phyloP scores from a whole-genome alignment of 1,140 invertebrate species.

The Lepidostoma basale region DNA sequence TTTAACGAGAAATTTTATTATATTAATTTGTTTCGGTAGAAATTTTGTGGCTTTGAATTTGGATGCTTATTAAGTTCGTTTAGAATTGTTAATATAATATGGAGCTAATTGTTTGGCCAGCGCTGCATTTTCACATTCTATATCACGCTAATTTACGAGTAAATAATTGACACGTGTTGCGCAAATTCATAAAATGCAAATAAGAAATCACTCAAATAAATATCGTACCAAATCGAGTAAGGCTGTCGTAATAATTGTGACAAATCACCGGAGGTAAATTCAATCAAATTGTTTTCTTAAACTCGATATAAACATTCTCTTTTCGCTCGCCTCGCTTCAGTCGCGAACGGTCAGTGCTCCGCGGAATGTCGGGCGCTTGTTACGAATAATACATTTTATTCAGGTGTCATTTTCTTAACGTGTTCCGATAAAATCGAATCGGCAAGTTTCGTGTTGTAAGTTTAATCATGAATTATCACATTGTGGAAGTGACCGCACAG shows the following conservation, averaged over 20 bases:
- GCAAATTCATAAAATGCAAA: constrained; percentile 15
- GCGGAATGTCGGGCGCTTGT: not conserved
- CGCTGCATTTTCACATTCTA: no score
- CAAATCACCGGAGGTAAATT: not conserved
- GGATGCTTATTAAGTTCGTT: no score
- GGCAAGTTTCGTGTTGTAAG: not conserved
- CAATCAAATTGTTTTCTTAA: constrained; percentile 2
- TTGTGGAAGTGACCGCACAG: not conserved
- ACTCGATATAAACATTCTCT: constrained; percentile 25
- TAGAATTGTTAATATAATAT: no score
- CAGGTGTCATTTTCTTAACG: not conserved
- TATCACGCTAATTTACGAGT: no score
- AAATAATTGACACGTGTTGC: no score
- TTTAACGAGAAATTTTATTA: no score
- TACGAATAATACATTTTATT: not conserved
- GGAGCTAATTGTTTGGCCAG: no score
- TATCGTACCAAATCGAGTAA: not conserved
- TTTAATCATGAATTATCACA: not conserved
- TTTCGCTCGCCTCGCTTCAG: constrained; percentile 18
- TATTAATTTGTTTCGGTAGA: no score
- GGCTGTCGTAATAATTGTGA: constrained; percentile 4
- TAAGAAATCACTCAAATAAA: constrained; percentile 15
- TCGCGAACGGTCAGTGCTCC: not conserved
- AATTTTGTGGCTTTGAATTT: no score
- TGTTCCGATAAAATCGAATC: not conserved